phyloP scores from a whole-genome alignment of 1,140 invertebrate species.

The Pseudomyrmex flavicornis region DNA sequence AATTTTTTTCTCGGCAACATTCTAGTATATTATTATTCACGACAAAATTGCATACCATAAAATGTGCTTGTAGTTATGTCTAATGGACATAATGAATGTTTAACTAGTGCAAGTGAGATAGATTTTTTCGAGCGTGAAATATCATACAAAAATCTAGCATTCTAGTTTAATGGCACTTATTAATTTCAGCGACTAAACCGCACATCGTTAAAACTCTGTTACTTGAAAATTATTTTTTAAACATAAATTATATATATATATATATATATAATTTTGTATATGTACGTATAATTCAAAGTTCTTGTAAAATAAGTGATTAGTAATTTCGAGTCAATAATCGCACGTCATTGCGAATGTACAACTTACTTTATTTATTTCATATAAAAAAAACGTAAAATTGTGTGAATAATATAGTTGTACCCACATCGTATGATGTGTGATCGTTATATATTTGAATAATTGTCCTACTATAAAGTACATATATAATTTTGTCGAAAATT shows the following conservation, averaged over 20 bases:
- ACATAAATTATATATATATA: not conserved
- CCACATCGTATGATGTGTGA: no score
- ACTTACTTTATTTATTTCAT: not conserved
- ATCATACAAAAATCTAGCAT: not conserved
- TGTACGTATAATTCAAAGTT: not conserved
- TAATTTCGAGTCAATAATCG: not conserved
- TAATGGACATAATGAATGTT: conserved; percentile 13
- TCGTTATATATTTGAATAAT: conserved; percentile 9
- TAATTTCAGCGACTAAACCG: not conserved
- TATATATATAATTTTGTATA: no score
- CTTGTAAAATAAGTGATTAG: conserved; percentile 1
- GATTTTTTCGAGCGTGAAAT: not conserved
- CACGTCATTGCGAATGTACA: not conserved
- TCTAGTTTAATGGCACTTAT: not conserved
- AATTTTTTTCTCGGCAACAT: not conserved
- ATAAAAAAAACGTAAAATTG: no score
- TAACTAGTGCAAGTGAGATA: not conserved
- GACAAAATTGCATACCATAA: conserved; percentile 12
- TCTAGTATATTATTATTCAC: conserved; percentile 22
- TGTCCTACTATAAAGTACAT: conserved; percentile 13
- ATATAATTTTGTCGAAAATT: conserved; percentile 27
- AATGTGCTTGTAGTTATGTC: not conserved
- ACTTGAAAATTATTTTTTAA: conserved; percentile 3
- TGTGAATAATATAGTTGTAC: no score
- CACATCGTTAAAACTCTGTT: not conserved